Base-by-base conservation (phyloP, 2,888 invertebrate genomes). In the Cantharis rustica region DNA sequence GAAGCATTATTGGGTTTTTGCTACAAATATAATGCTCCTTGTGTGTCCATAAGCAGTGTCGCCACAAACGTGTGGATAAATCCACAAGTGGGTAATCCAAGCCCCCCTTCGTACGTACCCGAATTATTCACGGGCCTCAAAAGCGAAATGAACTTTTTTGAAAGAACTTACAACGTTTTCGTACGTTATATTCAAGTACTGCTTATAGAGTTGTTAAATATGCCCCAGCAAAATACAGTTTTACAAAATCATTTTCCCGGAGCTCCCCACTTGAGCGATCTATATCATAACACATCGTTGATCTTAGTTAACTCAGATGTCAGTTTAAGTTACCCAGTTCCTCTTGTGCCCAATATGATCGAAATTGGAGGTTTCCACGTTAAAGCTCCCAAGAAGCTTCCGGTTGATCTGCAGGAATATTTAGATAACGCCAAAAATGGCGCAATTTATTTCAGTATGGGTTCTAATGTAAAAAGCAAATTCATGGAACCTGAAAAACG, bases 401-500 rank as follows among this genome's bases (percentile, higher is more conserved):
- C 82, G 0, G 47, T 76, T 71, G 84, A 85, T 66, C 74, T 86
- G 11, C 81, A 86, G 77, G 79, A 82, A 16, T 86, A 83, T 73
- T 76, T 87, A 70, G 85, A 86, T 66, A 80, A 80, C 3, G 83
- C 86, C 3, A 81, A 82, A 15, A 80, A 87, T 10, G 87, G 88
- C 0, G 85, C 84, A 3, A 82, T 88, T 23, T 85, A 82, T 74
- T 87, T 88, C 76, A 87, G 87, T 75, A 80, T 88, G 79, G 88
- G 88, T 9, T 86, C 88, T 0, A 84, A 85, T 72, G 75, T 87
- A 9, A 80, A 83, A 75, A 85, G 84, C 61, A 78, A 79, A 17
- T 72, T 82, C 1, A 72, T 88, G 74, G 83, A 86, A 0, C 76
- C 79, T 16, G 80, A 83, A 70, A 83, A 78, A 62, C 78, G 81